Evolutionary conservation across 1,140 invertebrate genomes (phyloP).

Genomic region (Acromyrmex echinatior): DNA sequence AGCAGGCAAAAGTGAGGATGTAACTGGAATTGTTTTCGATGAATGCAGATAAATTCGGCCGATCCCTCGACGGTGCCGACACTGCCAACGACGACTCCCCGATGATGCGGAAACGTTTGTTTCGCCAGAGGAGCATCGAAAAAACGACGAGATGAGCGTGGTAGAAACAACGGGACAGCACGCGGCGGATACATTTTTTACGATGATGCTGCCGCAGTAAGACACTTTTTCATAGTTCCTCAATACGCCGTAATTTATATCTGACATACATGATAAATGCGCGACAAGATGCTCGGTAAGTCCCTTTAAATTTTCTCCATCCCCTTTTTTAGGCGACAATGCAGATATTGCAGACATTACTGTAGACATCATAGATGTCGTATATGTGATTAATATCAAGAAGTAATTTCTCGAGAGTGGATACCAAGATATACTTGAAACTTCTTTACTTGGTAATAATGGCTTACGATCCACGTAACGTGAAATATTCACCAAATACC

Average conservation of each 20-base stretch:
- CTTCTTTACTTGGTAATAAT: constrained; percentile 64
- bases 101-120: background rate
- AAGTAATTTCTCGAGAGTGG: background rate
- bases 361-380: background rate
- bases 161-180: background rate
- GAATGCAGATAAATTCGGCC: background rate
- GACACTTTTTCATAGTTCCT: background rate
- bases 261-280: background rate
- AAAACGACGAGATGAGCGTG: background rate
- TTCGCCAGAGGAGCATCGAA: background rate
- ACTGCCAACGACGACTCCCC: background rate
- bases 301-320: background rate
- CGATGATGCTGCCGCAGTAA: constrained; percentile 18
- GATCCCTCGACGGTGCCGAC: too few relatives aligned
- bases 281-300: background rate
- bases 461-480: constrained; percentile 81
- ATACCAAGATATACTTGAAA: background rate
- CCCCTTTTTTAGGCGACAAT: background rate
- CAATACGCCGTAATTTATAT: background rate
- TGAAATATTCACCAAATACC: constrained; percentile 79
- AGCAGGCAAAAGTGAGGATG: background rate
- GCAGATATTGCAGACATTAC: background rate
- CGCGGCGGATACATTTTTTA: background rate
- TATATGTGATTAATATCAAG: background rate
- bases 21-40: background rate